A percentile compares a stretch with the other conserved stretches of the same genome.
phyloP scores from a whole-genome alignment of 2,113 vertebrate species.

The Picathartes gymnocephalus region DNA sequence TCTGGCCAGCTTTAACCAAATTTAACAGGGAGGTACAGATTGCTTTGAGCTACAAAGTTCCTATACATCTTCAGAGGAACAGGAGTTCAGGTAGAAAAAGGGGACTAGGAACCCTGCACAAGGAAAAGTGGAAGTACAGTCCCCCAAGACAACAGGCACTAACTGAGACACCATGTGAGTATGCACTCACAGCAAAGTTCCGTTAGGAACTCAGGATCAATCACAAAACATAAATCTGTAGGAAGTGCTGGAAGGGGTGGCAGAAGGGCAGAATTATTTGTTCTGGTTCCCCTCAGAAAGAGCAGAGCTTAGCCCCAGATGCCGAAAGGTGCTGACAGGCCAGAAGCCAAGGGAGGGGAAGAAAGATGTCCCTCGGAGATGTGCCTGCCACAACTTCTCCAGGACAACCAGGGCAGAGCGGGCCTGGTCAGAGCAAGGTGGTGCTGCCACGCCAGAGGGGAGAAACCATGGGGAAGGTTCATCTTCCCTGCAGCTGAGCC shows the following conservation, averaged over 20 bases:
- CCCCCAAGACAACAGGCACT: not conserved
- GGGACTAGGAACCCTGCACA: not conserved
- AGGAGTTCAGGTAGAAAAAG: not conserved
- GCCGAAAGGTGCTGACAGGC: not conserved
- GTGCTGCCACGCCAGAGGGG: not conserved
- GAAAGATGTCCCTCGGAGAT: not conserved
- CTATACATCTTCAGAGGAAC: not conserved
- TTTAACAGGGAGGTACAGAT: not conserved
- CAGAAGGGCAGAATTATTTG: not conserved
- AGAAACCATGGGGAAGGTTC: not conserved
- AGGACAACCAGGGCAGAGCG: not conserved
- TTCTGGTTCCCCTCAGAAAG: not conserved
- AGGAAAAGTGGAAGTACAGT: not conserved
- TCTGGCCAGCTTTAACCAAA: not conserved
- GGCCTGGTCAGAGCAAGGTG: not conserved
- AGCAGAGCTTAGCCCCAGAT: not conserved
- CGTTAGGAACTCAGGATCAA: not conserved
- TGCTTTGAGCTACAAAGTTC: not conserved
- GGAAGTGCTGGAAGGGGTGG: not conserved
- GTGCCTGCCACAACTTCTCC: fast-evolving
- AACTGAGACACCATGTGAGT: not conserved
- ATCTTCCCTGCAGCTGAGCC: not conserved
- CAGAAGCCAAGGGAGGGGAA: not conserved
- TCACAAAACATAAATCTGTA: not conserved
- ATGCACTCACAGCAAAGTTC: not conserved